These are phyloP conservation scores for Arizona elegans DNA, from an alignment of 2,113 vertebrate genomes.

Conservation along the genomic window DNA sequence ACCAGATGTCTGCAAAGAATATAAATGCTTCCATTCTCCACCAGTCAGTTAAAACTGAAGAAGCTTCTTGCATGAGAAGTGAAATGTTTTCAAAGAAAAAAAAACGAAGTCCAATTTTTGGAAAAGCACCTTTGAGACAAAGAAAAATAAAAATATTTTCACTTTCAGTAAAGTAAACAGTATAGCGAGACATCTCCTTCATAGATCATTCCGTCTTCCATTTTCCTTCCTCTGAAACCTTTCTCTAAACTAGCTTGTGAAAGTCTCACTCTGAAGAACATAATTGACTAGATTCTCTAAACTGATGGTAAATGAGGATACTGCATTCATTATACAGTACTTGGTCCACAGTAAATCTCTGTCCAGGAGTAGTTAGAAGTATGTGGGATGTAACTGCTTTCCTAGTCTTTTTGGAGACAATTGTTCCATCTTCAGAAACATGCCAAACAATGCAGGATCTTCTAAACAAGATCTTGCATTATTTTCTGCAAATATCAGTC, in stretches of 20 bases:
- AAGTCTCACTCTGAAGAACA: neutral
- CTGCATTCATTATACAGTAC: neutral
- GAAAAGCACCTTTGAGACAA: neutral
- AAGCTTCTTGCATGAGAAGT: neutral
- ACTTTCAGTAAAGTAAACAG: neutral
- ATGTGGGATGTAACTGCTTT: neutral
- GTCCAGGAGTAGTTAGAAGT: neutral
- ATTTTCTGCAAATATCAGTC: neutral
- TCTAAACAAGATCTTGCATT: neutral
- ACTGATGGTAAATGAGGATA: neutral
- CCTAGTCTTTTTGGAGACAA: neutral
- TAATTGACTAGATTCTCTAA: neutral
- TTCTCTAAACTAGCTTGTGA: neutral
- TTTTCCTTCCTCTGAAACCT: neutral
- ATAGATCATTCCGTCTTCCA: neutral
- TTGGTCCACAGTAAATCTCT: neutral
- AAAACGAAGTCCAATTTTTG: neutral
- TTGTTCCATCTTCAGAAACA: neutral
- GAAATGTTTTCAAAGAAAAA: neutral
- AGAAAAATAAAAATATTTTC: neutral
- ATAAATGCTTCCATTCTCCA: neutral
- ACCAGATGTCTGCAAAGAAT: neutral
- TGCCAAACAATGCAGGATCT: neutral
- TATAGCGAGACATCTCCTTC: neutral
- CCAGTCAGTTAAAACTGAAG: neutral